Base-by-base conservation (phyloP, 1,140 invertebrate species). In the Drosophila nigrodunni region DNA sequence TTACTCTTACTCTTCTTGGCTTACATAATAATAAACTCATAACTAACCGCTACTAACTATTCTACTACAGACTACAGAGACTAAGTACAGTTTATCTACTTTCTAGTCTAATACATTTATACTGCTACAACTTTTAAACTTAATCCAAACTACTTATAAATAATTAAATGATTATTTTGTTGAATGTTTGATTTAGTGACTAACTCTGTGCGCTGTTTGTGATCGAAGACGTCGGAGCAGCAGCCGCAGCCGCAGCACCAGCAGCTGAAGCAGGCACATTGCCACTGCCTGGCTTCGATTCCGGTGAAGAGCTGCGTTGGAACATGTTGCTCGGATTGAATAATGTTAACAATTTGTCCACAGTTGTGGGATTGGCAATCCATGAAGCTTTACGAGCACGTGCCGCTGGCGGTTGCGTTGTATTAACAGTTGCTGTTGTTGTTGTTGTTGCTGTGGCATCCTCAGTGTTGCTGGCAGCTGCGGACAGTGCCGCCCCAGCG, bases 291-390 rank as follows among this genome's bases (percentile, higher is more conserved):
- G 58, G 25, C 54, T 87, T 92, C 0, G 79, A 62, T 58, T 92
- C 91, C 7, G 91, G 91, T 7, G 91, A 92, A 21, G 82, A 85
- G 44, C 86, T 91, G 44, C 91, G 90, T 37, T 91, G 93, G 74
- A 94, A 94, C 44, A 94, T 82, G 73, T 91, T 93, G 37, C 92
- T 92, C 6, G 94, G 93, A 77, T 94, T 93, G 80, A 94, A 94
- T 4, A 94, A 72, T 39, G 93, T 94, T 0, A 94, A 81, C 13
- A 94, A 73, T 80, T 94, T 94, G 68, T 94, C 94, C 35, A 94
- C 90, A 74, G 94, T 93, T 25, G 93, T 93, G 0, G 93, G 93
- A 82, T 86, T 91, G 6, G 93, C 93, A n/a, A 94, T 94, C 93
- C 93, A 94, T 0, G 94, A 94, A 35, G 94, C 93, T 81, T 94